Base-by-base conservation (phyloP, 2,797 vertebrate genomes). In the Uromys caudimaculatus region DNA sequence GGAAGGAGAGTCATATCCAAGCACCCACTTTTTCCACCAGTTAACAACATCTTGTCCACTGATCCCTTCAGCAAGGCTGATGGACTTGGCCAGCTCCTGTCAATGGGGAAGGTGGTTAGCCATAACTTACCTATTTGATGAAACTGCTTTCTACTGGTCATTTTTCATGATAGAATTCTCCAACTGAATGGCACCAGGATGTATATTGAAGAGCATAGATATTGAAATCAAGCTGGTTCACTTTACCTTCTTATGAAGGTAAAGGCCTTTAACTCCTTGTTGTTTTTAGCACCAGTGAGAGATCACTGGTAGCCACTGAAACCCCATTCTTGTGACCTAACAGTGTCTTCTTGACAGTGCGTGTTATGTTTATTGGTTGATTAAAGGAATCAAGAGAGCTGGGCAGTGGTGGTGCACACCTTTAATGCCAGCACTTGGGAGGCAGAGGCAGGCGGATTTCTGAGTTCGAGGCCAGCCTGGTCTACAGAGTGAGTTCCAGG, bases 111-210 rank as follows among this genome's bases (percentile, higher is more conserved):
- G 50, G 12, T 41, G 64, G 77, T 17, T 62, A 86, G 54, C 85
- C 24, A 44, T 60, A 50, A 11, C 79, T 19, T 52, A 56, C 5
- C 83, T 82, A 81, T 81, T 83, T 64, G 19, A 41, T 35, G 47
- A 77, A 13, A 54, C 23, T 88, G 44, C 50, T 64, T 85, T 82
- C 84, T 64, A 95, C 79, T 69, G 82, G 71, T 91, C 89, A 83
- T 93, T 90, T 95, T 73, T 96, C 97, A 96, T 91, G 95, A 94
- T 23, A 94, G 95, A 97, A 93, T 88, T 96, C 95, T 93, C 82
- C 11, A 0, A 92, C 50, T 16, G 93, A 93, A 41, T 87, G 83
- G 90, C 95, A 96, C 95, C 95, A 93, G 97, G 97, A 50, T 38
- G 44, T 23, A 93, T 60, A 0, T 44, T 0, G 0, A 96, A 91